phyloP scores from a whole-genome alignment of 30 jellyfish, hydroid and myxozoan genomes.

The Clytia hemisphaerica region DNA sequence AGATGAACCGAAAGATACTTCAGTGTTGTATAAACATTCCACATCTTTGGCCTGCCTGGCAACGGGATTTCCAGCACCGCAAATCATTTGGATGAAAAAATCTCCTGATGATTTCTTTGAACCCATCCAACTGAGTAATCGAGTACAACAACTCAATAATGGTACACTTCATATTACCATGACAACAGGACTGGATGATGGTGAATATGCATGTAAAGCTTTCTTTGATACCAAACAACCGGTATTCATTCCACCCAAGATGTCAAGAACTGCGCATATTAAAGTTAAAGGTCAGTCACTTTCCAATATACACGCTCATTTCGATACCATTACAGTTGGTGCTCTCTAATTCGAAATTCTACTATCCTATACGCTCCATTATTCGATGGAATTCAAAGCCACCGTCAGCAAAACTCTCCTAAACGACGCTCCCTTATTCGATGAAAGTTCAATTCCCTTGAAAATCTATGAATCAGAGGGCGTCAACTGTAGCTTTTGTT shows the following conservation, averaged over 20 bases:
- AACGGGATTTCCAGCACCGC: slow-evolving; percentile 84
- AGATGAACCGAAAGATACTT: slow-evolving; percentile 41
- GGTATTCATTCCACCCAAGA: slow-evolving; percentile 33
- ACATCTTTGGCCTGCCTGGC: slow-evolving; percentile 55
- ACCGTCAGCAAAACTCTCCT: neutral
- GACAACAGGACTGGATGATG: slow-evolving; percentile 58
- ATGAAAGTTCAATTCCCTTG: too few relatives aligned
- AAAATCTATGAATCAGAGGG: too few relatives aligned
- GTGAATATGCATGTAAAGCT: slow-evolving; percentile 75
- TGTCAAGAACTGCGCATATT: slow-evolving; percentile 27
- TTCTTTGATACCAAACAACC: slow-evolving; percentile 35
- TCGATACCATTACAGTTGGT: neutral
- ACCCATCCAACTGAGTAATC: slow-evolving; percentile 23
- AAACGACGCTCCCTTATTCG: too few relatives aligned
- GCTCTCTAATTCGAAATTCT: too few relatives aligned
- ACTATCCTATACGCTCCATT: too few relatives aligned
- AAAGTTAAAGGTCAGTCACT: slow-evolving; percentile 53
- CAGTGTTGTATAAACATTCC: slow-evolving; percentile 46
- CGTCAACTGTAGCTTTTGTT: too few relatives aligned
- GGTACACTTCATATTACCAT: slow-evolving; percentile 52
- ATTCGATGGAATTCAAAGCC: too few relatives aligned
- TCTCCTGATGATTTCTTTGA: neutral
- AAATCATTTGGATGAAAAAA: slow-evolving; percentile 68
- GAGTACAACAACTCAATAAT: slow-evolving; percentile 51
- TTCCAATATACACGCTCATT: neutral